phyloP scores from a whole-genome alignment of 2,888 invertebrate species.

The Caprella mutica region DNA sequence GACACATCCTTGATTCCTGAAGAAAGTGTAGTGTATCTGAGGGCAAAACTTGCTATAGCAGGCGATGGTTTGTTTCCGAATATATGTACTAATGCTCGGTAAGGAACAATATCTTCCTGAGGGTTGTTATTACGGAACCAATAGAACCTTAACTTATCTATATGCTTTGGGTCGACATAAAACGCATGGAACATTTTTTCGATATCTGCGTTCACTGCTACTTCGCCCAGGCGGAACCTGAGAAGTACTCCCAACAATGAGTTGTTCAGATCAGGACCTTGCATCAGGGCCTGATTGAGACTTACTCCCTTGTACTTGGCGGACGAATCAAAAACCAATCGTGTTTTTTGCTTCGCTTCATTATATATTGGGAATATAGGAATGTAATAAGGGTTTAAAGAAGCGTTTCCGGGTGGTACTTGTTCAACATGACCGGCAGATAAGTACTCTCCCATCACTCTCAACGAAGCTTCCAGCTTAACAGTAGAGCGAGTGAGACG shows the following conservation, averaged over 20 bases:
- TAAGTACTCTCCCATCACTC: too few species aligned
- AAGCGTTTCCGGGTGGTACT: too few species aligned
- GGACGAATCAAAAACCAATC: neutral
- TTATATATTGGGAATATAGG: neutral
- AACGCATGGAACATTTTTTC: neutral
- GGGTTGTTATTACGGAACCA: neutral
- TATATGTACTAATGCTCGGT: neutral
- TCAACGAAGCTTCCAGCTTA: too few species aligned
- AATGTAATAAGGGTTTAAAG: too few species aligned
- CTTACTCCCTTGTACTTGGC: neutral
- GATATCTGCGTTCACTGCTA: neutral
- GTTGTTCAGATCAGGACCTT: conserved; percentile 7
- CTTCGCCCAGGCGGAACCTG: neutral
- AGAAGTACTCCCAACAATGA: neutral
- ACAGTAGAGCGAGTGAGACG: too few species aligned
- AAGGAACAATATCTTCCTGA: neutral
- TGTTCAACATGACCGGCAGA: too few species aligned
- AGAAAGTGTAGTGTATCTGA: too few species aligned
- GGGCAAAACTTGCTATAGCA: too few species aligned
- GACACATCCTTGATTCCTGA: too few species aligned
- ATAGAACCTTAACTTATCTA: neutral
- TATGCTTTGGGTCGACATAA: neutral
- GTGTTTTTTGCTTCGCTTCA: neutral
- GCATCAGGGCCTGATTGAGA: neutral
- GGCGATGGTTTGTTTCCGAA: neutral